phyloP scores from a whole-genome alignment of 2,888 invertebrate species.

The Micropterix aruncella region DNA sequence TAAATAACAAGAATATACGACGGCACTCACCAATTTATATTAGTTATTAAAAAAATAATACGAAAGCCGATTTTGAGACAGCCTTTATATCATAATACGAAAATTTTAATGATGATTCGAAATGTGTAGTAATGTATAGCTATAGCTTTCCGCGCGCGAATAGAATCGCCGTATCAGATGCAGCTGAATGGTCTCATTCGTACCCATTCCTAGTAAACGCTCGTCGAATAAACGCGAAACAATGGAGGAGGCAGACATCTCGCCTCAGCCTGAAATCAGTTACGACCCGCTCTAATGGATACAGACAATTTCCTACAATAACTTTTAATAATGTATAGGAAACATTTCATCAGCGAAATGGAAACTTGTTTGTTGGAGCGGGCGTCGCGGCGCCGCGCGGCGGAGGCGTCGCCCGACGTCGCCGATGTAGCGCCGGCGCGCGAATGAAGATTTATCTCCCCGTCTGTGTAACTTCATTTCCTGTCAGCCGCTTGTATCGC shows the following conservation, averaged over 20 bases:
- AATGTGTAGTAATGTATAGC: too few species aligned
- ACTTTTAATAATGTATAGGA: background rate
- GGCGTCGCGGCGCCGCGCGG: background rate
- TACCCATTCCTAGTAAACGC: too few species aligned
- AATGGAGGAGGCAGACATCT: background rate
- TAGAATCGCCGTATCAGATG: too few species aligned
- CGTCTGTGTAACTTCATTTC: slow-evolving; percentile 9
- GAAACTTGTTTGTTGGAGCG: background rate
- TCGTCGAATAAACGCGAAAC: too few species aligned
- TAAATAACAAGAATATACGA: too few species aligned
- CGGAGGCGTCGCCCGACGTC: background rate
- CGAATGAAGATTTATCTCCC: slow-evolving; percentile 8
- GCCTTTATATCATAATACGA: too few species aligned
- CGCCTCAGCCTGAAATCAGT: background rate
- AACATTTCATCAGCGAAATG: background rate
- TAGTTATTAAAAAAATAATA: too few species aligned
- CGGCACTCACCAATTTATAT: too few species aligned
- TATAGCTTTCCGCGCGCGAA: too few species aligned
- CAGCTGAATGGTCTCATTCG: too few species aligned
- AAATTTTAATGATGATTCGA: too few species aligned
- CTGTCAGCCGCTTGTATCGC: slow-evolving; percentile 10
- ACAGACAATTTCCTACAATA: background rate
- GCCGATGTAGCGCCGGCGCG: background rate
- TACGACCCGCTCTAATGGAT: background rate
- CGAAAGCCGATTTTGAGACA: too few species aligned